Evolutionary conservation across 2,888 invertebrate genomes (phyloP).

Genomic region (Coleophora deauratella): DNA sequence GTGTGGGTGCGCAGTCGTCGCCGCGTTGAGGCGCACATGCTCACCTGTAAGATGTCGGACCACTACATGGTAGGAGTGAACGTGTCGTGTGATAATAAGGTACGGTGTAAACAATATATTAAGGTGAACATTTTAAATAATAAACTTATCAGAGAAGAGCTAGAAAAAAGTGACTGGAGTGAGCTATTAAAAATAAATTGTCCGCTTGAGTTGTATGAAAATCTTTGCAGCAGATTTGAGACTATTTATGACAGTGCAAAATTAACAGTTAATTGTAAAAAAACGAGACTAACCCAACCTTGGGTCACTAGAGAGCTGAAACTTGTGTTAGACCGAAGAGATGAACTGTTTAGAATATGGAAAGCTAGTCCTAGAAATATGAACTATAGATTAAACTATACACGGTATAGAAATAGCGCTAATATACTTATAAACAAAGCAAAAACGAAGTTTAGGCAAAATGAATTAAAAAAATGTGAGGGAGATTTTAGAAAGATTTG

Average conservation of each 20-base stretch:
- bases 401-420: conserved; percentile 2
- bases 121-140: not conserved
- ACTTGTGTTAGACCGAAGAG: not conserved
- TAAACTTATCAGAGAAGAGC: not conserved
- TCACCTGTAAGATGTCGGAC: not conserved
- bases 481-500: too few relatives aligned
- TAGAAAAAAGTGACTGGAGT: conserved; percentile 2
- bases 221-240: not conserved
- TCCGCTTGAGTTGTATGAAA: conserved; percentile 3
- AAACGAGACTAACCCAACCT: conserved; percentile 4
- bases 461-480: not conserved
- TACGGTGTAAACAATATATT: too few relatives aligned
- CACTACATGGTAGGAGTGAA: too few relatives aligned
- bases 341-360: conserved; percentile 5
- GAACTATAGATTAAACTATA: too few relatives aligned
- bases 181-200: not conserved
- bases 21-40: not conserved
- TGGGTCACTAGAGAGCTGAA: conserved; percentile 4
- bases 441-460: not conserved
- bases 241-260: not conserved
- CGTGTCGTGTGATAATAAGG: not conserved
- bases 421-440: conserved; percentile 1
- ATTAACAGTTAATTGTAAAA: not conserved
- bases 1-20: conserved; percentile 8
- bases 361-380: conserved; percentile 4